Percentiles rank a stretch among this genome's conserved stretches.
Evolutionary conservation across 1,140 invertebrate genomes (phyloP).

Genomic region (Drosophila tropicalis): DNA sequence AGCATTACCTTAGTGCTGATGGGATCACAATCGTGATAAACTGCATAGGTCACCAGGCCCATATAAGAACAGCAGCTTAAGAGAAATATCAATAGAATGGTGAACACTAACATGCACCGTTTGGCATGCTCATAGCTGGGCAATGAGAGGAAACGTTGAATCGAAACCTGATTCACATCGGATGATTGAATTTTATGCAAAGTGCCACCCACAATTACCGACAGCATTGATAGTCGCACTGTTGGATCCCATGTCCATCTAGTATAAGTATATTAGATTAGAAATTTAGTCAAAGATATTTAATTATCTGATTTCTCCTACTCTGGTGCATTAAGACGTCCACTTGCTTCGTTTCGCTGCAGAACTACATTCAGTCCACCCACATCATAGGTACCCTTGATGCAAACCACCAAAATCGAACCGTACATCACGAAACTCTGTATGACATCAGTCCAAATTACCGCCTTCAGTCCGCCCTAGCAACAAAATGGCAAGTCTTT

Average conservation of each 20-base stretch:
- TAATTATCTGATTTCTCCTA: constrained; percentile 76
- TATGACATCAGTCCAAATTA: constrained; percentile 96
- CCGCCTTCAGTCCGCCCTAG: constrained; percentile 95
- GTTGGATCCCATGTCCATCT: constrained; percentile 89
- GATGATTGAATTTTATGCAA: constrained; percentile 94
- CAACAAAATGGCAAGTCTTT: constrained; percentile 14
- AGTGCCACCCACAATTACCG: constrained; percentile 90
- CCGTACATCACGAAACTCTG: constrained; percentile 93
- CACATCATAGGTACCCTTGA: constrained; percentile 92
- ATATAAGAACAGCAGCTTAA: constrained; percentile 88
- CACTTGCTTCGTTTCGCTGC: constrained; percentile 88
- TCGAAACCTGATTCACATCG: constrained; percentile 92
- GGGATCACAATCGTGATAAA: constrained; percentile 91
- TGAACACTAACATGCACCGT: constrained; percentile 85
- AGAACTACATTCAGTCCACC: constrained; percentile 91
- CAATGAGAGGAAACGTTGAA: constrained; percentile 89
- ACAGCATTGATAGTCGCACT: constrained; percentile 90
- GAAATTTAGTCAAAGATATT: background rate
- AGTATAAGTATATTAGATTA: constrained; percentile 50
- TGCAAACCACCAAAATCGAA: constrained; percentile 90
- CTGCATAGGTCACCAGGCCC: constrained; percentile 91
- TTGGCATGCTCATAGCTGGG: constrained; percentile 69
- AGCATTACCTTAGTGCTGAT: constrained; percentile 84
- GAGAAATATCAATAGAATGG: constrained; percentile 86
- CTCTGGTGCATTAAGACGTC: constrained; percentile 91